Evolutionary conservation across 1,140 invertebrate genomes (phyloP).

Genomic region (Brachionus rubens): DNA sequence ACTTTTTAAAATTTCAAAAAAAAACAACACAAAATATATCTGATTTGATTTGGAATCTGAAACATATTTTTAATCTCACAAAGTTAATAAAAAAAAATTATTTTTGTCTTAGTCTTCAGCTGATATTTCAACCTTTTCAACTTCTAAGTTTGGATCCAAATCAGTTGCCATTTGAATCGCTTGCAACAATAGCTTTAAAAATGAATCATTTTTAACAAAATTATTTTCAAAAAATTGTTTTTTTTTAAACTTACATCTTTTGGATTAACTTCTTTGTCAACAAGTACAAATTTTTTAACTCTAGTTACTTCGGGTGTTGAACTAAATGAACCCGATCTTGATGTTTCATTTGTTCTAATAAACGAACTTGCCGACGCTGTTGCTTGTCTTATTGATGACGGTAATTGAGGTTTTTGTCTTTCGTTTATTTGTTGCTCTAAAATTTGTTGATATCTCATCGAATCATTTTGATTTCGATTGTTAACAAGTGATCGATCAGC

Average conservation of each 20-base stretch:
- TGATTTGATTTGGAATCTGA: too few species aligned
- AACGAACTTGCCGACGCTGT: constrained; percentile 1
- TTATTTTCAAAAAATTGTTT: too few species aligned
- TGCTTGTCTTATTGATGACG: not conserved
- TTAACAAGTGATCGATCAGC: not conserved
- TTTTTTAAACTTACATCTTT: constrained; percentile 22
- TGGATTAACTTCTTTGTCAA: not conserved
- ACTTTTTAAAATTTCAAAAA: too few species aligned
- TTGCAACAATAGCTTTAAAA: not conserved
- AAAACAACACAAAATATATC: too few species aligned
- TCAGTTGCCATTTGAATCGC: constrained; percentile 38
- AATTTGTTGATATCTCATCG: not conserved
- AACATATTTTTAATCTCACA: too few species aligned
- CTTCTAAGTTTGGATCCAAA: constrained; percentile 41
- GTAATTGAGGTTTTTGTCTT: not conserved
- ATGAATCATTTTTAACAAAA: too few species aligned
- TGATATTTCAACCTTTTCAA: constrained; percentile 36
- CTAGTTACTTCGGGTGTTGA: constrained; percentile 21
- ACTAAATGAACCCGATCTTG: not conserved
- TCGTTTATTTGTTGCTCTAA: not conserved
- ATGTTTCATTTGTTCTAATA: constrained; percentile 12
- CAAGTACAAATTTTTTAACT: not conserved
- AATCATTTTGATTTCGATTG: constrained; percentile 5
- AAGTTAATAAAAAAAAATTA: too few species aligned
- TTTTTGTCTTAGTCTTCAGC: not conserved